Evolutionary conservation across 2,113 vertebrate genomes (phyloP).

Genomic region (Sporophila hypoxantha): DNA sequence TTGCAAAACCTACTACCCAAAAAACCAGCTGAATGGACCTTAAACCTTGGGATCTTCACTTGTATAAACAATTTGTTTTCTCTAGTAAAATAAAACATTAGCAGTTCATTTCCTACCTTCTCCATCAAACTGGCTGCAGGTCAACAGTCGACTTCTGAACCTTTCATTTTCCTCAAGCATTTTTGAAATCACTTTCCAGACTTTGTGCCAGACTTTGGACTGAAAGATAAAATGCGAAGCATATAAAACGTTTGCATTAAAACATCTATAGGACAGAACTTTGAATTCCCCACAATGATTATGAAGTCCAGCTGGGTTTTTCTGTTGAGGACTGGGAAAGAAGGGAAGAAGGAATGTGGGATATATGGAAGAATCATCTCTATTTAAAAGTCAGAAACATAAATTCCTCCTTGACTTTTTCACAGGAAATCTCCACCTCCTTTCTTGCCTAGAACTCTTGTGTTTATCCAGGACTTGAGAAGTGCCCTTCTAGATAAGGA

Average conservation of each 20-base stretch:
- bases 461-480: not conserved
- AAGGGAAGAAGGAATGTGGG: not conserved
- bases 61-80: not conserved
- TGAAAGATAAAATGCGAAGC: conserved; percentile 52
- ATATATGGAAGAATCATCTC: not conserved
- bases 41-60: not conserved
- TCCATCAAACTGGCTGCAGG: conserved; percentile 39
- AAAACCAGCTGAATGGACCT: not conserved
- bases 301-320: not conserved
- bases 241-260: not conserved
- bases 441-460: not conserved
- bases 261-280: not conserved
- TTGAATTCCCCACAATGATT: not conserved
- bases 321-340: not conserved
- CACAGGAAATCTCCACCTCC: not conserved
- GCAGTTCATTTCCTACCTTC: conserved; percentile 52
- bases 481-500: not conserved
- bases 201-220: conserved; percentile 66
- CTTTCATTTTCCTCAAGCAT: conserved; percentile 85
- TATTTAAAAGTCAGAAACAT: not conserved
- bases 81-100: not conserved
- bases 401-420: not conserved
- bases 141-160: conserved; percentile 71
- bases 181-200: conserved; percentile 79
- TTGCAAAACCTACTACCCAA: not conserved